Percentiles rank a stretch among this genome's conserved stretches.
Evolutionary conservation across 2,888 invertebrate genomes (phyloP).

Genomic region (Drosophila algonquin): DNA sequence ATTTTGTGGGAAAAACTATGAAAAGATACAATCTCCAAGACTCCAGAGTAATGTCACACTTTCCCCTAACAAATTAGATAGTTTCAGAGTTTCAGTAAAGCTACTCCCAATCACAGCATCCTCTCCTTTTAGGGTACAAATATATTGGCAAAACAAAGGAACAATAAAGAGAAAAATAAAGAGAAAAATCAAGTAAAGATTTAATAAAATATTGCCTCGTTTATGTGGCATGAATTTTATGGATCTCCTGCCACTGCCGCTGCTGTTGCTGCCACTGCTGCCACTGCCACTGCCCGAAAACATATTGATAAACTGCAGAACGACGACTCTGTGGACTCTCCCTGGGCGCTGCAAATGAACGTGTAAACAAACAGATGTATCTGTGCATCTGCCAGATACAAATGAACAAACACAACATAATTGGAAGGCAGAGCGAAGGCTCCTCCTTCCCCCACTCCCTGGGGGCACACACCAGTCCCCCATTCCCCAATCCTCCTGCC

Average conservation of each 20-base stretch:
- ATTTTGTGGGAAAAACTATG: neutral
- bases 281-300: neutral
- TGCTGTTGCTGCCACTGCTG: neutral
- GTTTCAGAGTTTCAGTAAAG: no score
- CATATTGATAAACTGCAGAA: slow-evolving; percentile 42
- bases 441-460: neutral
- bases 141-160: neutral
- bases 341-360: slow-evolving; percentile 32
- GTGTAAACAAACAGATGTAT: slow-evolving; percentile 47
- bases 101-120: neutral
- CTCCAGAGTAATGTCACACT: no score
- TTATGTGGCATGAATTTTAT: slow-evolving; percentile 37
- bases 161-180: slow-evolving; percentile 30
- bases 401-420: slow-evolving; percentile 52
- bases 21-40: no score
- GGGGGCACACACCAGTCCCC: neutral
- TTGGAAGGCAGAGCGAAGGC: slow-evolving; percentile 21
- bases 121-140: neutral
- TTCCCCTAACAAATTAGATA: no score
- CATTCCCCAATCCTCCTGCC: neutral
- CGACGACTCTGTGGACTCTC: slow-evolving; percentile 5
- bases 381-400: slow-evolving; percentile 41
- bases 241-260: neutral
- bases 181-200: slow-evolving; percentile 50
- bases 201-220: slow-evolving; percentile 53